These are phyloP conservation scores for Vimba vimba DNA, from an alignment of 2,113 vertebrate species.

Conservation along the genomic window DNA sequence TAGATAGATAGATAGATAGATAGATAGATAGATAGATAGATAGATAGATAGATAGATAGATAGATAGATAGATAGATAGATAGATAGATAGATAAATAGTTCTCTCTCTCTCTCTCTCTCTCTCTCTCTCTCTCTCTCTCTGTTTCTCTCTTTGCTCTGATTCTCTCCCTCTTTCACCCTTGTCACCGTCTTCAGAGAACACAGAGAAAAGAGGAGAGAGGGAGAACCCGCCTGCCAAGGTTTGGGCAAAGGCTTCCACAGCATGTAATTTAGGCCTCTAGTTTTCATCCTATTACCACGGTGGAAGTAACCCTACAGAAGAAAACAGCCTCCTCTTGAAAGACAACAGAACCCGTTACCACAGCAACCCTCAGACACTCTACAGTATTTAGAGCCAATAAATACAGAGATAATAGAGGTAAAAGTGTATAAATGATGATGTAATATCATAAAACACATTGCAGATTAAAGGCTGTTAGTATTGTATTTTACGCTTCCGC, in stretches of 20 bases:
- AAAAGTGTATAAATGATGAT: too few species aligned
- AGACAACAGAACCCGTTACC: constrained; percentile 26
- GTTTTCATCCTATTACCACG: constrained; percentile 47
- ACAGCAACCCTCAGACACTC: constrained; percentile 29
- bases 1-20: too few species aligned
- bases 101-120: neutral
- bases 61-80: too few species aligned
- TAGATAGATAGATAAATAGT: too few species aligned
- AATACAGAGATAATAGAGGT: neutral
- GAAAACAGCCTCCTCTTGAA: neutral
- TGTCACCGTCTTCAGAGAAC: constrained; percentile 11
- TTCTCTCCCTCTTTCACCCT: constrained; percentile 5
- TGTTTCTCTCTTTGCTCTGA: neutral
- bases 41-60: too few species aligned
- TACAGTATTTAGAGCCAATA: neutral
- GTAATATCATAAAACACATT: neutral
- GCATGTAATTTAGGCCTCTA: constrained; percentile 35
- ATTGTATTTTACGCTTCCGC: neutral
- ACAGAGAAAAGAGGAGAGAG: constrained; percentile 8
- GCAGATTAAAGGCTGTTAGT: neutral
- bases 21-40: too few species aligned
- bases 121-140: neutral
- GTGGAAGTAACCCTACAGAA: constrained; percentile 19
- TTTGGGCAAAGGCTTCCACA: constrained; percentile 28
- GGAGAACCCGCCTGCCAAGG: constrained; percentile 37